Conservation (phyloP, 2,888 invertebrate species). For the Fabriciana adippe region DNA sequence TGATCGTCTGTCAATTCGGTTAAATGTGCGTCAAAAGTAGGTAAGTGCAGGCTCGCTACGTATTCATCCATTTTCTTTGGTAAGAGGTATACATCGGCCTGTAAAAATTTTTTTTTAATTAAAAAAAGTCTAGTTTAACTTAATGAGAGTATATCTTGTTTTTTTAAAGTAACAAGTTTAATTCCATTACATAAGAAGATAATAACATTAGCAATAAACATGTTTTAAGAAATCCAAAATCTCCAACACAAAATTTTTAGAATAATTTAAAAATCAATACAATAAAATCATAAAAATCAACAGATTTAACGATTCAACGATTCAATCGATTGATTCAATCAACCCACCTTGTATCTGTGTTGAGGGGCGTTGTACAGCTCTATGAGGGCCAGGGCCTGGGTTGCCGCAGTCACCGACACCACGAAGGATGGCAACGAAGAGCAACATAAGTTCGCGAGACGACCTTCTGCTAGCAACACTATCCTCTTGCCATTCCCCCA, state of each 20-base stretch:
- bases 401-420: constrained; percentile 98
- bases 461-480: constrained; percentile 95
- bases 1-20: constrained; percentile 98
- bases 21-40: constrained; percentile 98
- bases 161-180: not conserved
- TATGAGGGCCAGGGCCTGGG: constrained; percentile 97
- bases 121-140: too few species aligned
- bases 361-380: constrained; percentile 96
- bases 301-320: not conserved
- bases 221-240: too few species aligned
- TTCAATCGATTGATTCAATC: too few species aligned
- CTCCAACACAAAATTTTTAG: too few species aligned
- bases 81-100: constrained; percentile 96
- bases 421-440: constrained; percentile 99
- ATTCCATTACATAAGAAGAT: too few species aligned
- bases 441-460: constrained; percentile 97
- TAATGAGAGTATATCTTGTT: not conserved
- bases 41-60: constrained; percentile 97
- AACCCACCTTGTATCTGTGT: constrained; percentile 31
- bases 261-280: too few species aligned
- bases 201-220: too few species aligned
- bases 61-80: constrained; percentile 99
- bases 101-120: constrained; percentile 28
- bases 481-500: constrained; percentile 99
- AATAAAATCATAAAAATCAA: too few species aligned